These are phyloP conservation scores for Alviniconcha strummeri DNA, from an alignment of 2,888 invertebrate species.

Conservation along the genomic window DNA sequence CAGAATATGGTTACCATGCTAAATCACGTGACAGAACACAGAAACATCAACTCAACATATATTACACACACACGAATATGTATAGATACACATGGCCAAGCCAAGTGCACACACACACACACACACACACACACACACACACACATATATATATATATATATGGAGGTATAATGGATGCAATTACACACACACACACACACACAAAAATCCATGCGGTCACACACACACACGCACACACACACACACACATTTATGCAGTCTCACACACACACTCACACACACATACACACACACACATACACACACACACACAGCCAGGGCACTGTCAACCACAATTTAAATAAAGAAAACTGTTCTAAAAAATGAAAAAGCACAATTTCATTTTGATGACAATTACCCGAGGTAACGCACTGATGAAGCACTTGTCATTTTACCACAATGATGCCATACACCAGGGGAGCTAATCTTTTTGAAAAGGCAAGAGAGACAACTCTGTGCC, in stretches of 20 bases:
- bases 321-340: too few species aligned
- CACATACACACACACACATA: too few species aligned
- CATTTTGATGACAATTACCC: conserved; percentile 10
- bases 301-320: too few species aligned
- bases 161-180: not conserved
- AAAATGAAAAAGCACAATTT: not conserved
- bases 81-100: not conserved
- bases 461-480: conserved; percentile 11
- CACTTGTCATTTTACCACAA: not conserved
- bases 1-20: too few species aligned
- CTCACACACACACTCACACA: too few species aligned
- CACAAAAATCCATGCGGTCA: too few species aligned
- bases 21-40: too few species aligned
- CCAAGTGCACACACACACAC: not conserved
- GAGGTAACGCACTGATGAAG: not conserved
- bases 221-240: too few species aligned
- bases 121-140: too few species aligned
- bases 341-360: not conserved
- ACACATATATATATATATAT: not conserved
- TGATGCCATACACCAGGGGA: not conserved
- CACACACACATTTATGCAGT: too few species aligned
- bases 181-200: too few species aligned
- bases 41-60: too few species aligned
- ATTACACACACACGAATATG: not conserved
- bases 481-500: conserved; percentile 26